Evolutionary conservation across 2,888 invertebrate species (phyloP), one percentile per base, ranked within the genome.

Genomic region (Nomada fabriciana): DNA sequence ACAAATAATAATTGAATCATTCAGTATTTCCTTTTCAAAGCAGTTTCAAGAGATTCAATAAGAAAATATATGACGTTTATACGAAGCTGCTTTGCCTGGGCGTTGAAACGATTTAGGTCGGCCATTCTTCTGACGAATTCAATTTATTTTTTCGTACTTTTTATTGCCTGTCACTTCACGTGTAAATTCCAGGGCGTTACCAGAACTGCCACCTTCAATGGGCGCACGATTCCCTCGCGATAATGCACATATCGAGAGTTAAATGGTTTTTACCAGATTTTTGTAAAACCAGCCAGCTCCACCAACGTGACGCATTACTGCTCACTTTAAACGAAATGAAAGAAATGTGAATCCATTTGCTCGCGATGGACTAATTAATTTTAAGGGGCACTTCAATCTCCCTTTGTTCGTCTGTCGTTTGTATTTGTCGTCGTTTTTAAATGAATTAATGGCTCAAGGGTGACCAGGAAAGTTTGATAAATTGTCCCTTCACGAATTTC

Each of bases 121-220:
- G 47, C 11, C 55, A 52, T 61, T 68, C 25, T 59, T 25, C 43
- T 15, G 9, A n/a, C 7, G 70, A 74, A 67, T 55, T 68, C 42
- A 50, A 59, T 65, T 64, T 64, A 42, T 73, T 63, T 52, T 29
- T 60, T 60, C 59, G 57, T 59, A 23, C 73, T 36, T 80, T 80
- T 76, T 74, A 64, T 78, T 77, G 60, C 70, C 77, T 76, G 82
- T 77, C 79, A 71, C 74, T 75, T 86, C 76, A 83, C 80, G 78
- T 63, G 76, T 50, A 67, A 69, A 69, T 75, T 65, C 47, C 55
- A 25, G 29, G 50, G 53, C 55, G 50, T 67, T 47, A 76, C 76
- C 76, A 79, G 50, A 61, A 76, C 47, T 18, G 42, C n/a, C 68
- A 36, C 63, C 63, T 57, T 64, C 71, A 78, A 75, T 57, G 71